Evolutionary conservation across 2,888 invertebrate genomes (phyloP).

Genomic region (Trichogramma dendrolimi): DNA sequence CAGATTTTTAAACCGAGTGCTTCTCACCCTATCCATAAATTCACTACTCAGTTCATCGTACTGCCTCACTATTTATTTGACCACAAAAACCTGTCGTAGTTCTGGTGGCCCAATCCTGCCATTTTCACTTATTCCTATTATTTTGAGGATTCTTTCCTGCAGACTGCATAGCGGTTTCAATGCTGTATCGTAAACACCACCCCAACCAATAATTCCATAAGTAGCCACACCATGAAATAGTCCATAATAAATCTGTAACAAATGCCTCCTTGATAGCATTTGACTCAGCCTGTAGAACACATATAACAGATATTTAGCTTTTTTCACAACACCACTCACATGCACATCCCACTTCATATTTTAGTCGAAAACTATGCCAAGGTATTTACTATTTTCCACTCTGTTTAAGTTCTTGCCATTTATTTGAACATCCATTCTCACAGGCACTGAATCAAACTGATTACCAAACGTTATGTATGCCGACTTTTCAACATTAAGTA

Average conservation of each 20-base stretch:
- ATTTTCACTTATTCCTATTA: not conserved
- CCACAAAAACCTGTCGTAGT: too few relatives aligned
- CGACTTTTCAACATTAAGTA: constrained; percentile 11
- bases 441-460: constrained; percentile 10
- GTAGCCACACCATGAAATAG: constrained; percentile 6
- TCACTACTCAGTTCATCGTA: too few relatives aligned
- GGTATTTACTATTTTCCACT: constrained; percentile 11
- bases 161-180: not conserved
- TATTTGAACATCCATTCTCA: not conserved
- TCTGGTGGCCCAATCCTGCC: too few relatives aligned
- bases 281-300: not conserved
- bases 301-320: constrained; percentile 3
- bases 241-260: not conserved
- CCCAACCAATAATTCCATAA: constrained; percentile 3
- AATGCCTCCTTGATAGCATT: not conserved
- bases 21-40: too few relatives aligned
- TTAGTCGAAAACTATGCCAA: not conserved
- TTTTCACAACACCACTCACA: not conserved
- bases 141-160: constrained; percentile 7
- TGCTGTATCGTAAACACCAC: constrained; percentile 2
- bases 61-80: too few relatives aligned
- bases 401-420: not conserved
- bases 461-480: constrained; percentile 13
- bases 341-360: constrained; percentile 6
- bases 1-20: too few relatives aligned